Evolutionary conservation across 1,140 invertebrate genomes (phyloP).

Genomic region (Epicauta chinensis): DNA sequence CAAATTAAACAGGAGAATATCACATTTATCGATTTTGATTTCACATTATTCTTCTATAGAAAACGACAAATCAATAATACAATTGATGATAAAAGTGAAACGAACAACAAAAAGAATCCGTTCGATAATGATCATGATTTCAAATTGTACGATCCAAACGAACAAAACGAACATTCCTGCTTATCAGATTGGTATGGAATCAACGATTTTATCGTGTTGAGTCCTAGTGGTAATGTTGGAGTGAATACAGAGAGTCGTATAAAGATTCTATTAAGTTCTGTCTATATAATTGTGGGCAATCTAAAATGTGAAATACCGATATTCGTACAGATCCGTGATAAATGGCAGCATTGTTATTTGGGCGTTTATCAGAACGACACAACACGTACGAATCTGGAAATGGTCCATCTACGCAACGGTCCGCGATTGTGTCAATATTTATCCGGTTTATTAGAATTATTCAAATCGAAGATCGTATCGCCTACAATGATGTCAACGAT

Average conservation of each 20-base stretch:
- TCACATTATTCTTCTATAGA: slow-evolving; percentile 49
- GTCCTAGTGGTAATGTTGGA: slow-evolving; percentile 50
- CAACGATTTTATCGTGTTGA: slow-evolving; percentile 75
- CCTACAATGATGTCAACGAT: slow-evolving; percentile 57
- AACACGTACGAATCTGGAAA: slow-evolving; percentile 74
- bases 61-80: slow-evolving; percentile 27
- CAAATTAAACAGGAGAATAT: slow-evolving; percentile 41
- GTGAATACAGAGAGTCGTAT: slow-evolving; percentile 72
- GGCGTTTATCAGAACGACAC: slow-evolving; percentile 71
- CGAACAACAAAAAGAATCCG: slow-evolving; percentile 30
- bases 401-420: slow-evolving; percentile 77
- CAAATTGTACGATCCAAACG: slow-evolving; percentile 19
- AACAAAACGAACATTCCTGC: slow-evolving; percentile 26
- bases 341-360: slow-evolving; percentile 73
- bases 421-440: slow-evolving; percentile 79
- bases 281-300: slow-evolving; percentile 78
- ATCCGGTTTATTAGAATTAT: slow-evolving; percentile 67
- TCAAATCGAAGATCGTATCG: slow-evolving; percentile 71
- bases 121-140: slow-evolving; percentile 35
- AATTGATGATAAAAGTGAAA: slow-evolving; percentile 32
- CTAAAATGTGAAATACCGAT: slow-evolving; percentile 73
- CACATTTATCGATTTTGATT: slow-evolving; percentile 53
- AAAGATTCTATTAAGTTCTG: slow-evolving; percentile 79
- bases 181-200: slow-evolving; percentile 69
- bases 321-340: slow-evolving; percentile 79